Percentiles rank a stretch among this genome's conserved stretches.
Conservation (phyloP, 2,888 invertebrate genomes). For the Hypolimnas misippus region DNA sequence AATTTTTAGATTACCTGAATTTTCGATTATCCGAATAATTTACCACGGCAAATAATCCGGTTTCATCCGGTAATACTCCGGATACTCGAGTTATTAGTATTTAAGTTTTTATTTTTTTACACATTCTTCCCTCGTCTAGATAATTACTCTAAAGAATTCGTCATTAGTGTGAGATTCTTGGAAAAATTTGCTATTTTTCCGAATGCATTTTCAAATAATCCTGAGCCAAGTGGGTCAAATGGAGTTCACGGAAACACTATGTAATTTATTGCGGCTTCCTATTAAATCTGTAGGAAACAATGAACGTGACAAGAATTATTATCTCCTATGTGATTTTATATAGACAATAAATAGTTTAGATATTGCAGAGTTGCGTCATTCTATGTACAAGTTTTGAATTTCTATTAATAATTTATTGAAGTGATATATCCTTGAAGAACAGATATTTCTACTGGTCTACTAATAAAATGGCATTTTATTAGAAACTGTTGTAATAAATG, state of each 20-base stretch:
- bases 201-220: slow-evolving; percentile 21
- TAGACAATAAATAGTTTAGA: neutral
- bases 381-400: neutral
- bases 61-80: too few species aligned
- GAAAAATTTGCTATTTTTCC: slow-evolving; percentile 14
- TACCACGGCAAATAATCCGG: too few species aligned
- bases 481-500: too few species aligned
- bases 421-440: neutral
- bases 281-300: slow-evolving; percentile 9
- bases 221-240: slow-evolving; percentile 32
- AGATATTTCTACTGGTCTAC: too few species aligned
- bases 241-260: slow-evolving; percentile 21
- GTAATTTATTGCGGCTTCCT: slow-evolving; percentile 14
- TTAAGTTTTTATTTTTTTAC: too few species aligned
- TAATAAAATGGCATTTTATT: too few species aligned
- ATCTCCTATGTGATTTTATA: neutral
- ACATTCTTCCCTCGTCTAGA: too few species aligned
- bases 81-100: too few species aligned
- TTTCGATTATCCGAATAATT: too few species aligned
- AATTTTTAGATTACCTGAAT: too few species aligned
- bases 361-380: neutral
- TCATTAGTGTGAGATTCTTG: neutral
- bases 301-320: neutral
- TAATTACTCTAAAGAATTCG: neutral
- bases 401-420: slow-evolving; percentile 7